A percentile compares a stretch with the other conserved stretches of the same genome.
phyloP scores from a whole-genome alignment of 2,888 invertebrate genomes.

The Isoperla grammatica region DNA sequence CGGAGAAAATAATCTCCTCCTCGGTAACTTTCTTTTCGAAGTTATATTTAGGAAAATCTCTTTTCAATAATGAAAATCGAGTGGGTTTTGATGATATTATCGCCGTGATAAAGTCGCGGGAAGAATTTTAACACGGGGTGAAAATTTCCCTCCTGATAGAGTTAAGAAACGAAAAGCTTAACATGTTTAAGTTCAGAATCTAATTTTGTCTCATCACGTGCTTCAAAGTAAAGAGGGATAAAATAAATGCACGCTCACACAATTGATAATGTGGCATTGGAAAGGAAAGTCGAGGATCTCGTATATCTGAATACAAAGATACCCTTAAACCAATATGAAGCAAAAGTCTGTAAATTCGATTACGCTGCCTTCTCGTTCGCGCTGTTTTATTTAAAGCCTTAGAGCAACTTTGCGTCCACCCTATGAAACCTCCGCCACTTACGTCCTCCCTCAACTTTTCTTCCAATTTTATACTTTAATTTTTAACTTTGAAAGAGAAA shows the following conservation, averaged over 20 bases:
- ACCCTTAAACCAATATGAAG: too few relatives aligned
- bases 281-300: background rate
- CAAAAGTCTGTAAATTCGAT: background rate
- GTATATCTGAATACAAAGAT: too few relatives aligned
- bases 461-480: conserved; percentile 2
- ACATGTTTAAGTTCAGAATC: conserved; percentile 47
- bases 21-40: background rate
- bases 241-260: conserved; percentile 39
- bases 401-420: conserved; percentile 36
- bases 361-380: background rate
- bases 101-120: conserved; percentile 17
- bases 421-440: conserved; percentile 1
- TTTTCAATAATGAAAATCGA: conserved; percentile 25
- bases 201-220: conserved; percentile 47
- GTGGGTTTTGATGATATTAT: conserved; percentile 26
- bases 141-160: conserved; percentile 35
- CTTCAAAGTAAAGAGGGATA: conserved; percentile 39
- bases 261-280: conserved; percentile 18
- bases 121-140: conserved; percentile 18
- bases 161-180: conserved; percentile 44
- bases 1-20: conserved; percentile 1
- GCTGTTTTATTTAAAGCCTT: background rate
- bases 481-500: background rate
- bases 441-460: conserved; percentile 2
- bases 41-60: conserved; percentile 21